Evolutionary conservation across 1,140 invertebrate genomes (phyloP), one percentile per base, ranked within the genome.

Genomic region (Diploscapter pachys): DNA sequence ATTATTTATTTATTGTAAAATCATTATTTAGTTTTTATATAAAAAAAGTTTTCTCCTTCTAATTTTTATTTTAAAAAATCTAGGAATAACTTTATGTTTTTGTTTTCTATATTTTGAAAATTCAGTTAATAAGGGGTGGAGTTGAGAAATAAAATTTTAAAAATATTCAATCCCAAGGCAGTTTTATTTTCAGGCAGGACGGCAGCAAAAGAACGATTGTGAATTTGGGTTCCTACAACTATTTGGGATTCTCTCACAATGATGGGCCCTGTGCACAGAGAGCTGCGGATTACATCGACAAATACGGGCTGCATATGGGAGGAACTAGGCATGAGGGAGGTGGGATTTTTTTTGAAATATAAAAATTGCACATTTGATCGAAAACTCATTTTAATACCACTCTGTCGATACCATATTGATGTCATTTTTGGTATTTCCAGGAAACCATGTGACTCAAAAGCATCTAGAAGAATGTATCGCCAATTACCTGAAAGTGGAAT

Each of bases 401-500:
- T 31, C 31, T 31, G 31, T 31, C 53, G 52, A 5, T 71, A 59
- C 9, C 50, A 8, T 49, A 64, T n/a, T 48, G 9, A 62, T 66
- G 0, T 56, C 11, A 66, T 53, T 4, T 13, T 53, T 52, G 4
- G 6, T 50, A 3, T 48, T 4, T 51, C 53, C 63, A 71, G 75
- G 75, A 51, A 76, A 71, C 51, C 75, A 90, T 79, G 84, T 89
- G 63, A 89, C 94, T 79, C 94, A 96, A 79, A 81, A 87, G 1
- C 90, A 97, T 83, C 87, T 99, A 59, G 96, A 99, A 87, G 85
- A 88, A 62, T 85, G 93, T 54, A 92, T 93, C 0, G 93, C 95
- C 0, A 87, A 90, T 80, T 98, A 94, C 89, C 84, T 98, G n/a
- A 93, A 93, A 11, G 91, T 92, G 0, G 96, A 99, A 86, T 94